Evolutionary conservation across 2,888 invertebrate species (phyloP), one percentile per base, ranked within the genome.

Genomic region (Dasysyrphus tricinctus): DNA sequence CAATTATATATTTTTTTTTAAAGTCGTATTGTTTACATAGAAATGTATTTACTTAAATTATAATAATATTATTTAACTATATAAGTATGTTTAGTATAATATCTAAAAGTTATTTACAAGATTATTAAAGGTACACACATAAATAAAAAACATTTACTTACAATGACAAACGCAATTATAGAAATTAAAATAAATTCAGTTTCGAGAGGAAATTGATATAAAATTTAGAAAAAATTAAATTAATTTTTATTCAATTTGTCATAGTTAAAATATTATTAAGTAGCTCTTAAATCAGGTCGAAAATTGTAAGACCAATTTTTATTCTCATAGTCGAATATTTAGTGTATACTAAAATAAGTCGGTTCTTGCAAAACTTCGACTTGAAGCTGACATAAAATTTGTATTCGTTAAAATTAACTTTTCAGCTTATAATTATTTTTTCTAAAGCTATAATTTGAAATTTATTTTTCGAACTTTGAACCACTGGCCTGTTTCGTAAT

Each of bases 1-100:
- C 56, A 65, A 73, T 73, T 42, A 24, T 24, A 34, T 47, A n/a
- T 73, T 56, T 63, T 72, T 54, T 2, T 24, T 67, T 19, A 3
- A 19, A 34, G 12, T 34, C 8, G 32, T 65, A n/a, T 44, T 65
- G 1, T 5, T 32, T 24, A 3, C 24, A 3, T 24, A 24, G 24
- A 37, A 37, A 16, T 42, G 44, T 9, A 44, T 51, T 51, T 49
- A 34, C 61, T 63, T 80, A 75, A 24, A 14, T 54, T 51, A 49
- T 32, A 54, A 39, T 54, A 29, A 69, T 37, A 37, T 47, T 69
- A 49, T 51, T 51, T 14, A 51, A 34, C 1, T 51, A 49, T 51
- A 49, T 24, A 24, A 24, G 24, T 1, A n/a, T 0, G 19, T 49
- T 49, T 49, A 67, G 61, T 61, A 42, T 19, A 16, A 14, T 61